Evolutionary conservation across 2,113 vertebrate genomes (phyloP), one percentile per base, ranked within the genome.

Genomic region (Tiliqua scincoides): DNA sequence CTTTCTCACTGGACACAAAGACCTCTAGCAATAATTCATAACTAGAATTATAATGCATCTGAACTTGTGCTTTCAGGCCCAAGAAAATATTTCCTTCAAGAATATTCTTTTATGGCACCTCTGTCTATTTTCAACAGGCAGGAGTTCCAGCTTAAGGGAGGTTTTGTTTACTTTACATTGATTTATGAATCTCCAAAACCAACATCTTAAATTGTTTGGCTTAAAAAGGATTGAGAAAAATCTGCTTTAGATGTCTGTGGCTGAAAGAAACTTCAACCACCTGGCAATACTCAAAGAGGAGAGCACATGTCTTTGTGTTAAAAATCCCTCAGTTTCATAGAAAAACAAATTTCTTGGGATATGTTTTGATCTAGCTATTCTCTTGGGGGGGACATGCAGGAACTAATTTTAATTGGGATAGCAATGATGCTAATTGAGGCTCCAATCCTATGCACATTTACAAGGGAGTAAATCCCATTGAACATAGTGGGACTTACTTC

Each of bases 381-480:
- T 83, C 85, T 82, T 23, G 54, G 43, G 20, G 54, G 43, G 20
- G 87, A 84, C 62, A 83, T 1, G 62, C 91, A 27, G 77, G 32
- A 85, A 87, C 85, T 89, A 85, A 90, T 77, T 89, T 81, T 86
- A 89, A 91, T 79, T 90, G 81, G 63, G 85, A 81, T 83, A 30
- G 7, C 68, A 35, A 35, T 89, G 20, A 78, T 85, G 54, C 80
- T 86, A 67, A 79, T 25, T 78, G 48, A 77, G 72, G n/a, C n/a
- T n/a, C n/a, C n/a, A n/a, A n/a, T n/a, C n/a, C n/a, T n/a, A n/a
- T n/a, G n/a, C n/a, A n/a, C n/a, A n/a, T n/a, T n/a, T n/a, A n/a
- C n/a, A n/a, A n/a, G n/a, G n/a, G n/a, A n/a, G n/a, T n/a, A n/a
- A n/a, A n/a, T n/a, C n/a, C n/a, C n/a, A n/a, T n/a, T n/a, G n/a